Conservation (phyloP, 2,113 vertebrate genomes). For the Mugil cephalus region DNA sequence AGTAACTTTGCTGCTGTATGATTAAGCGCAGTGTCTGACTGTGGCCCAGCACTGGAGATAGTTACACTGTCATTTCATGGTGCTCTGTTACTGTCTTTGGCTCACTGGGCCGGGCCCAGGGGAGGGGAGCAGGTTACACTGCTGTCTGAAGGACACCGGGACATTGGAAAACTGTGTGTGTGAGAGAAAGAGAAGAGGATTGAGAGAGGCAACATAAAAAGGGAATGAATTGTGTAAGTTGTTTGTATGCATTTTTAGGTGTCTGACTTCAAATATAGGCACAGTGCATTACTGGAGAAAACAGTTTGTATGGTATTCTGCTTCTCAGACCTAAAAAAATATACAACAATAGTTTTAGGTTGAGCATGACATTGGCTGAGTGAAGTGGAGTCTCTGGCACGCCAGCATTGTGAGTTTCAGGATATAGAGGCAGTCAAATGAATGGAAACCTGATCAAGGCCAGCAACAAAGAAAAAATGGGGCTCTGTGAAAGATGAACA, state of each 20-base stretch:
- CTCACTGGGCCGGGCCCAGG: slow-evolving; percentile 48
- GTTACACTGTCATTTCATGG: slow-evolving; percentile 51
- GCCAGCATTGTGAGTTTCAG: not conserved
- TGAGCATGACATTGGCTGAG: slow-evolving; percentile 3
- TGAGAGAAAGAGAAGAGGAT: slow-evolving; percentile 2
- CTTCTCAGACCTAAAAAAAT: not conserved
- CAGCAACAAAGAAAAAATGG: not conserved
- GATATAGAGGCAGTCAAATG: slow-evolving; percentile 13
- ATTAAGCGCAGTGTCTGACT: slow-evolving; percentile 23
- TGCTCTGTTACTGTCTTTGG: slow-evolving; percentile 52
- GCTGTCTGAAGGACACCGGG: slow-evolving; percentile 75
- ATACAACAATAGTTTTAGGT: slow-evolving; percentile 3
- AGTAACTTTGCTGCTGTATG: slow-evolving; percentile 22
- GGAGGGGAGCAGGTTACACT: slow-evolving; percentile 69
- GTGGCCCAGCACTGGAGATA: slow-evolving; percentile 25
- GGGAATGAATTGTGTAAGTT: not conserved
- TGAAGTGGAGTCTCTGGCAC: slow-evolving; percentile 2
- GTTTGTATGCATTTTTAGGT: not conserved
- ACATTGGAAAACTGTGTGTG: slow-evolving; percentile 30
- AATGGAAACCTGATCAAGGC: slow-evolving; percentile 44
- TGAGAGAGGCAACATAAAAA: not conserved
- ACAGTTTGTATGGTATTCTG: no score
- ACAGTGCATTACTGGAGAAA: no score
- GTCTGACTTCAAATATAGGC: no score
- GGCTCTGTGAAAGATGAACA: not conserved